Evolutionary conservation across 2,113 vertebrate genomes (phyloP), one percentile per base, ranked within the genome.

Genomic region (Lepidothrix coronata): DNA sequence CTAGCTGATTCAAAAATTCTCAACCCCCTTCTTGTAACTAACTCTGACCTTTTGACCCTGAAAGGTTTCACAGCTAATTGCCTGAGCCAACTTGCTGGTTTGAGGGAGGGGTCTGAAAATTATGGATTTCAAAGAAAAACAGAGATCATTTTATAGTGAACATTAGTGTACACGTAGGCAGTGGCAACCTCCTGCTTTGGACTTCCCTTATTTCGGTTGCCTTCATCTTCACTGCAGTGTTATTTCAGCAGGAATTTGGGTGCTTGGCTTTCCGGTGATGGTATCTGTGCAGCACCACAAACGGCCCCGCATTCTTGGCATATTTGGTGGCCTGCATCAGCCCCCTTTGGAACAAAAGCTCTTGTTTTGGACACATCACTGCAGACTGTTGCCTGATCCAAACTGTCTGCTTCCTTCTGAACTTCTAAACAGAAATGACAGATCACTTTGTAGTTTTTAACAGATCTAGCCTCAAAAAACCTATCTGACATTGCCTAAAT

Each of bases 301-400:
- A 94, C 70, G 52, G 93, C 88, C 63, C 73, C 33, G 19, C 96
- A 96, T 97, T 96, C 96, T n/a, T 89, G 14, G 83, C 95, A 96
- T 96, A 93, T 89, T 95, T 96, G 88, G 84, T 87, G 76, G 93
- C 58, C 35, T 93, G 76, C 95, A 94, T 97, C 96, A 97, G 95
- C 88, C 89, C 66, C 13, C 41, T 63, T 75, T 43, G 91, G 88
- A 97, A 97, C 96, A 97, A 97, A 97, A 97, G 96, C 93, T 89
- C 95, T 96, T 96, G 93, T 94, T 97, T 94, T 89, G 83, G 80
- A 89, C 77, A 77, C 49, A 96, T 12, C 49, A 15, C 68, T 90
- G 92, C 85, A 92, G 95, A 86, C 95, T 75, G 90, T 28, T 89
- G 79, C 66, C 88, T 92, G 88, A 81, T 93, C 73, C 85, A 88